phyloP scores from a whole-genome alignment of 2,797 vertebrate genomes.

The Apogon hyalosoma region DNA sequence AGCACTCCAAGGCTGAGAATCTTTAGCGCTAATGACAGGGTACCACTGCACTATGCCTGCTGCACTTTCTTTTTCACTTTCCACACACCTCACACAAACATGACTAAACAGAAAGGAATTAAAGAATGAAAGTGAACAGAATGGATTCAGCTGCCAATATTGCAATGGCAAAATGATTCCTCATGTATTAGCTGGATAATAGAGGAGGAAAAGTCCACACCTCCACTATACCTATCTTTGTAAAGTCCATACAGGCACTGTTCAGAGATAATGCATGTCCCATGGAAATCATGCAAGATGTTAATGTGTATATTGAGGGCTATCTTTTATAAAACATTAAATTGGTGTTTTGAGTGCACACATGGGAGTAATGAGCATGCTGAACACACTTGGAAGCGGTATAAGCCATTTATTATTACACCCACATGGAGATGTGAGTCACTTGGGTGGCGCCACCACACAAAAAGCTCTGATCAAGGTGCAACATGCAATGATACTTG shows the following conservation, averaged over 20 bases:
- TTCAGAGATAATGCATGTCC: conserved; percentile 7
- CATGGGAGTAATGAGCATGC: conserved; percentile 76
- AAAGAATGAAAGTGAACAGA: conserved; percentile 38
- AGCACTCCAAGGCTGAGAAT: conserved; percentile 66
- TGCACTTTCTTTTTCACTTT: conserved; percentile 49
- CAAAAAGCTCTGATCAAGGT: conserved; percentile 57
- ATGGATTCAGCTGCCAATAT: conserved; percentile 36
- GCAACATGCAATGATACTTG: conserved; percentile 49
- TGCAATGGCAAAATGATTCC: conserved; percentile 44
- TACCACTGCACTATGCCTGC: conserved; percentile 39
- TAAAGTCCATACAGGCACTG: conserved; percentile 3
- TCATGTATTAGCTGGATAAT: conserved; percentile 38
- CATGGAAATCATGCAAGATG: conserved; percentile 45
- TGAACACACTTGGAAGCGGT: conserved; percentile 60
- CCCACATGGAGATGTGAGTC: conserved; percentile 74
- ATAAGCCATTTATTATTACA: conserved; percentile 75
- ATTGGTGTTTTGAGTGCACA: conserved; percentile 77
- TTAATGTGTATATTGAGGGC: conserved; percentile 53
- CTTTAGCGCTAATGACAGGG: conserved; percentile 53
- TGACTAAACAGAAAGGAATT: conserved; percentile 71
- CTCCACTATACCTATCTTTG: conserved; percentile 17
- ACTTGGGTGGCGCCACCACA: conserved; percentile 74
- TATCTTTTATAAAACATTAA: conserved; percentile 64
- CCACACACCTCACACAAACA: conserved; percentile 44
- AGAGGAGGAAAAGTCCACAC: conserved; percentile 15